Evolutionary conservation across 2,888 invertebrate species (phyloP), one percentile per base, ranked within the genome.

Genomic region (Pristionchus arcanus): DNA sequence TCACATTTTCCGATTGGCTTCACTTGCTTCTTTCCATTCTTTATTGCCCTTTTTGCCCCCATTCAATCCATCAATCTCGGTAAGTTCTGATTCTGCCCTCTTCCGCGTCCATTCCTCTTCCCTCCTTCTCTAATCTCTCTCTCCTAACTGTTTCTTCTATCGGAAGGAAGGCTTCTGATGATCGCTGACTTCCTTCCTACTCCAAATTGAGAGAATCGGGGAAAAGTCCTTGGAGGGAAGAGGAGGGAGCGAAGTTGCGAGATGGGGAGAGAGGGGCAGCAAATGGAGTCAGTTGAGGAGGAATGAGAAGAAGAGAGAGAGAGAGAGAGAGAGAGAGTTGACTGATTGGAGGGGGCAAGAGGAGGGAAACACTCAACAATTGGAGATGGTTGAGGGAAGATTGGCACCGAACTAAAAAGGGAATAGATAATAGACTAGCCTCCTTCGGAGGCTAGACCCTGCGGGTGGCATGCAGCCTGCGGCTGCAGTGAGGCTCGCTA

Each of bases 311-410:
- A 49, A 81, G 42, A 81, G 81, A 49, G 53, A 15, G 53, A 16
- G 25, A 81, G 42, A 81, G n/a, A n/a, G n/a, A n/a, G n/a, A n/a
- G n/a, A n/a, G n/a, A n/a, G 81, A 49, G 81, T 81, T 81, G 81
- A 81, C 81, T 81, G 42, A 53, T 53, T 49, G 53, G 81, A 42
- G 77, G 81, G 81, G 31, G 25, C 31, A 81, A 15, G 53, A 49
- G 49, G 81, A 25, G 49, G 31, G 71, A 34, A 49, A 71, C 13
- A 31, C 59, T 59, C 59, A 16, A 49, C 42, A 71, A 31, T 28
- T 66, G 66, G 13, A 4, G 66, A 28, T 71, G 34, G 71, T 34
- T 34, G 31, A 81, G 81, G 77, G 34, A n/a, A 42, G n/a, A 53
- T 0, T 34, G n/a, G 77, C 2, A 37, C 2, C 37, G 37, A 25